Base-by-base conservation (phyloP, 2,113 vertebrate species). In the Willisornis vidua region DNA sequence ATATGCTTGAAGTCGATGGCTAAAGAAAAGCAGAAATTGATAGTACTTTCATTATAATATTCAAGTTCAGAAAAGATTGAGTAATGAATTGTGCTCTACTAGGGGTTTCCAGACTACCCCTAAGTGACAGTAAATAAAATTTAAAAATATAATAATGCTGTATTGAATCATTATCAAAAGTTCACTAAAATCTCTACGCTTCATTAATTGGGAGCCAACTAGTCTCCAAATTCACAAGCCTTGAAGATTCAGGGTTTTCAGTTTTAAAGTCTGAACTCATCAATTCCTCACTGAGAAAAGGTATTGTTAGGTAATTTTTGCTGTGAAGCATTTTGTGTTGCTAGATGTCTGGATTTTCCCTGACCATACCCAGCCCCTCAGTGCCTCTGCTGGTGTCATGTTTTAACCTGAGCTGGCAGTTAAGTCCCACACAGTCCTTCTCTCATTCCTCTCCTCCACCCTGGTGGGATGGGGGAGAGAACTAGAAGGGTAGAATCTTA, bases 311-410 rank as follows among this genome's bases (percentile, higher is more conserved):
- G 24, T 37, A 72, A 28, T 71, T 89, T 84, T 78, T 85, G 12
- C 51, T 73, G 37, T 61, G 71, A 59, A 48, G 26, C 13, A 6
- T 29, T 73, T 14, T 57, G 8, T 65, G 28, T 45, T 78, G 41
- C 31, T 33, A 4, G 19, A 24, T 55, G 14, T 20, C 70, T 73
- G 43, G 35, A 23, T 63, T 68, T 62, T 43, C 19, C 24, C 20
- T 33, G 20, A 49, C 3, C 8, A 22, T 7, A 0, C 5, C 14
- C 41, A 59, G 1, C 4, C 3, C 6, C 8, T 1, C 35, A 28
- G 12, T 31, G 57, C 8, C 14, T 49, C 41, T 70, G 8, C 16
- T 62, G 63, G 20, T 41, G 41, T 35, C 14, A 13, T 55, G 63
- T 12, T 24, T 63, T 71, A 63, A 71, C 18, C 16, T 6, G 18